Percentiles rank a stretch among this genome's conserved stretches.
Conservation (phyloP, 2,113 vertebrate genomes). For the Lepisosteus osseus region DNA sequence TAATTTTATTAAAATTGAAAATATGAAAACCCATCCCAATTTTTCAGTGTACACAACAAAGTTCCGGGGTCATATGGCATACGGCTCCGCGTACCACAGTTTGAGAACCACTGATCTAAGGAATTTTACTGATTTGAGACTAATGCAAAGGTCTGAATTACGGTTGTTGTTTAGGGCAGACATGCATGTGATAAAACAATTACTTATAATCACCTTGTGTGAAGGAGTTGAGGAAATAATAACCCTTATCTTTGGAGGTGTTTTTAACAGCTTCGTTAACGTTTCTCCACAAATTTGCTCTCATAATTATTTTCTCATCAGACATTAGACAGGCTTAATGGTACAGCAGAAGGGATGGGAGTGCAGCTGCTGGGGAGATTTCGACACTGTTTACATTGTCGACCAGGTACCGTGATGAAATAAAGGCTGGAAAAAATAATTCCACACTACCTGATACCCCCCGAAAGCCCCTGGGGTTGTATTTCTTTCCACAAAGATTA, state of each 20-base stretch:
- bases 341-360: background rate
- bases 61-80: too few species aligned
- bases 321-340: background rate
- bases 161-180: background rate
- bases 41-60: too few species aligned
- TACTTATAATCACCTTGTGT: background rate
- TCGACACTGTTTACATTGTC: background rate
- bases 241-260: background rate
- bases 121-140: background rate
- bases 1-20: too few species aligned
- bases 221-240: background rate
- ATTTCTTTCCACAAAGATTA: too few species aligned
- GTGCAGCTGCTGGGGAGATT: background rate
- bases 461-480: too few species aligned
- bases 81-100: too few species aligned
- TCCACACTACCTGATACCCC: too few species aligned
- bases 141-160: background rate
- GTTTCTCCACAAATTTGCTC: background rate
- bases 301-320: background rate
- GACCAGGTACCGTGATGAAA: too few species aligned
- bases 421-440: too few species aligned
- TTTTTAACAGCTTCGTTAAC: background rate
- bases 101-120: too few species aligned
- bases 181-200: background rate
- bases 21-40: too few species aligned